Evolutionary conservation across 1,140 invertebrate species (phyloP), one percentile per base, ranked within the genome.

Genomic region (Rhynchophorus ferrugineus): DNA sequence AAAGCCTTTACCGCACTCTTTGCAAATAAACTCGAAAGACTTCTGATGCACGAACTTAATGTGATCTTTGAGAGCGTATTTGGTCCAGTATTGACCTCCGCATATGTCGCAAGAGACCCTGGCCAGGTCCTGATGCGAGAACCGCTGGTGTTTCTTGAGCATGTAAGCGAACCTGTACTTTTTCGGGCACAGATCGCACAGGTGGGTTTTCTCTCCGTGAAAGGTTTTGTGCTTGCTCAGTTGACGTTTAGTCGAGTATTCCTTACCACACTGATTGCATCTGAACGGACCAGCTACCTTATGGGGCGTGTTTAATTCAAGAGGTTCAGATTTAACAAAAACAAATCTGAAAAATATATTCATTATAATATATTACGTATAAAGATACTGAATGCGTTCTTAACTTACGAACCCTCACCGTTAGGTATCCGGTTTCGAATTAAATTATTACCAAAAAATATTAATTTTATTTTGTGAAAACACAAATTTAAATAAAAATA

Each of bases 201-300:
- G 17, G 34, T 44, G 43, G 24, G 43, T 44, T 44, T 44, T 44
- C 14, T 44, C 43, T 29, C 24, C 34, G 43, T 44, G 43, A 16
- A 44, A 24, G 3, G 13, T 17, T 34, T 17, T 44, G 16, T 44
- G 43, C 8, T 44, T 22, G 24, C 16, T 34, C 2, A 44, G 11
- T 34, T 17, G 14, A 17, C 6, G 11, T 16, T 33, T 44, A 3
- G 43, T 34, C 2, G 9, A 11, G 16, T 44, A 44, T n/a, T 3
- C 33, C 34, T 44, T 44, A 9, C 14, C 16, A 13, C 43, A 44
- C 11, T 33, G 16, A 33, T 17, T 17, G 21, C 43, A 44, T 11
- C 17, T 16, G 34, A 24, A 44, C 7, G n/a, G 29, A n/a, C n/a
- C n/a, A n/a, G n/a, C n/a, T n/a, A n/a, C n/a, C n/a, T n/a, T n/a